phyloP scores from a whole-genome alignment of 2,797 vertebrate species.

The Choloepus didactylus region DNA sequence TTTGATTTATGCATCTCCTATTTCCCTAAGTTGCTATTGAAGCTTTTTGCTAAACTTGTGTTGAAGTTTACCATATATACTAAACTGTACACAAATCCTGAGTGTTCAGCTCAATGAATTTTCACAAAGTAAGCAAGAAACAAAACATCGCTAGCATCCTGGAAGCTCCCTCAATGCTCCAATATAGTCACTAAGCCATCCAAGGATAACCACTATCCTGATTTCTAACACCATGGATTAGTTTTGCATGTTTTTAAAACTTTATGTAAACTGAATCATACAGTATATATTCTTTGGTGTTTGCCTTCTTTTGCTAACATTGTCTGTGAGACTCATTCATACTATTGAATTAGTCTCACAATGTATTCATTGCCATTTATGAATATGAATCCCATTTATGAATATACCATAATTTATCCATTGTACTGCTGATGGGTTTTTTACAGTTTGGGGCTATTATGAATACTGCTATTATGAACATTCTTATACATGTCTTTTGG shows the following conservation, averaged over 20 bases:
- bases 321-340: neutral
- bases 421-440: neutral
- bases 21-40: neutral
- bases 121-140: conserved; percentile 38
- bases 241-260: neutral
- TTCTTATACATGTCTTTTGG: neutral
- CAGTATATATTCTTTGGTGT: neutral
- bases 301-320: neutral
- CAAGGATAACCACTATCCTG: neutral
- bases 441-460: neutral
- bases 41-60: neutral
- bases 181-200: neutral
- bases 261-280: neutral
- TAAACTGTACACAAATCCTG: neutral
- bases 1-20: neutral
- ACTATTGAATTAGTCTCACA: neutral
- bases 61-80: neutral
- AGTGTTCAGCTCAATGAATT: conserved; percentile 11
- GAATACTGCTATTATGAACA: neutral
- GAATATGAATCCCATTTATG: conserved; percentile 6
- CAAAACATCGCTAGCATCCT: neutral
- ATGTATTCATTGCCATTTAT: conserved; percentile 15
- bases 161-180: neutral
- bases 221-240: neutral
- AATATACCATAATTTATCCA: neutral